Percentiles rank a stretch among this genome's conserved stretches.
phyloP scores from a whole-genome alignment of 2,888 invertebrate species.

The Neria commutata region DNA sequence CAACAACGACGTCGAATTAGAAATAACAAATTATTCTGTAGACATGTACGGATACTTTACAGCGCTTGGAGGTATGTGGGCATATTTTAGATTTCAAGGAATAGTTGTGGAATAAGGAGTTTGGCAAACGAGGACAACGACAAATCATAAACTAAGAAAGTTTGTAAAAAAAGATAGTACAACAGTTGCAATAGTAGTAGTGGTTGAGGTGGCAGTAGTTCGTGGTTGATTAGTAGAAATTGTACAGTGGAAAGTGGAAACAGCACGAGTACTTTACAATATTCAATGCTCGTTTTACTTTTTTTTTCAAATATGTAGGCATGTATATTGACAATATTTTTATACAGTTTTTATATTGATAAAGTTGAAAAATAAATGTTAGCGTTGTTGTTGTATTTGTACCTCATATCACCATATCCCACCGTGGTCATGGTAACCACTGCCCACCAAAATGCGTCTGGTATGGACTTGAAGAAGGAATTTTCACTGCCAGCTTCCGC shows the following conservation, averaged over 20 bases:
- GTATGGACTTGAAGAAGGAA: constrained; percentile 99
- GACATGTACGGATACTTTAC: too few species aligned
- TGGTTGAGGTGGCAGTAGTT: constrained; percentile 7
- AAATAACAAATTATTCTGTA: too few species aligned
- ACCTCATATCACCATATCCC: constrained; percentile 99
- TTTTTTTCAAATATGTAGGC: neutral
- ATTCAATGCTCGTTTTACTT: neutral
- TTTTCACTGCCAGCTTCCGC: constrained; percentile 99
- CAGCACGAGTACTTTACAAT: neutral
- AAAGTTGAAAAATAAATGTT: constrained; percentile 13
- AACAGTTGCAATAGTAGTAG: constrained; percentile 8
- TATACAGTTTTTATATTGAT: constrained; percentile 30
- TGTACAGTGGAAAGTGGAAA: neutral
- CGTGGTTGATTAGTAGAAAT: too few species aligned
- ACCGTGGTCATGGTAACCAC: constrained; percentile 99
- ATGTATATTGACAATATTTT: constrained; percentile 32
- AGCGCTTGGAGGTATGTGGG: too few species aligned
- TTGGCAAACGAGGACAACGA: too few species aligned
- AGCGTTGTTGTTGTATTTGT: constrained; percentile 37
- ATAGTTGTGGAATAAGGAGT: too few species aligned
- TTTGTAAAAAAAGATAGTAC: neutral
- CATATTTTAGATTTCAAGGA: too few species aligned
- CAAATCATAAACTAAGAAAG: neutral
- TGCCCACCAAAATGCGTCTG: constrained; percentile 99
- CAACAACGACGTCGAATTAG: too few species aligned